A percentile compares a stretch with the other conserved stretches of the same genome.
Evolutionary conservation across 2,113 vertebrate genomes (phyloP).

Genomic region (Phasianus colchicus): DNA sequence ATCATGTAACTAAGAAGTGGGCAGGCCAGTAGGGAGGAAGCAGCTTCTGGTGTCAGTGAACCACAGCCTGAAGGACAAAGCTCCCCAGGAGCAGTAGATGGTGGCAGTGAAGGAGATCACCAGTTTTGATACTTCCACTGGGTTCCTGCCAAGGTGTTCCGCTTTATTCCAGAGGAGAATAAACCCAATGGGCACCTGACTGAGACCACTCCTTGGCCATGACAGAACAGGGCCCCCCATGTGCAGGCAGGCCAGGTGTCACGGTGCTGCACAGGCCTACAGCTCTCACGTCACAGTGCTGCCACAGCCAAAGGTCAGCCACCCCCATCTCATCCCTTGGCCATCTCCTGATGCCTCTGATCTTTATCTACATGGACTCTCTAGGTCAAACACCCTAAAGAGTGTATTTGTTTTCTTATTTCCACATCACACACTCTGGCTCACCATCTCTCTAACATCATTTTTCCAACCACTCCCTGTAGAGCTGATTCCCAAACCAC

Average conservation of each 20-base stretch:
- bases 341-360: background rate
- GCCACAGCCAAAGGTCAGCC: background rate
- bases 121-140: background rate
- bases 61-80: background rate
- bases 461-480: background rate
- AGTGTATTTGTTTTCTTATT: background rate
- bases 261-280: background rate
- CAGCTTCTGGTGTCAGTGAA: background rate
- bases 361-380: background rate
- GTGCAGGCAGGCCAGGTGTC: background rate
- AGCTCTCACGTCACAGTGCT: background rate
- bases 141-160: background rate
- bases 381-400: background rate
- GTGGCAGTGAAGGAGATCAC: background rate
- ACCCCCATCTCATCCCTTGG: background rate
- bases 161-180: background rate
- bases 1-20: background rate
- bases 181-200: background rate
- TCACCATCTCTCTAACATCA: background rate
- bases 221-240: background rate
- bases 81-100: fast-evolving
- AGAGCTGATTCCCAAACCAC: background rate
- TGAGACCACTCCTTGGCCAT: background rate
- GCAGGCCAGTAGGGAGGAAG: background rate
- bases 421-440: background rate